These are phyloP conservation scores for Teleogryllus oceanicus DNA, from an alignment of 2,888 invertebrate species.

Conservation along the genomic window DNA sequence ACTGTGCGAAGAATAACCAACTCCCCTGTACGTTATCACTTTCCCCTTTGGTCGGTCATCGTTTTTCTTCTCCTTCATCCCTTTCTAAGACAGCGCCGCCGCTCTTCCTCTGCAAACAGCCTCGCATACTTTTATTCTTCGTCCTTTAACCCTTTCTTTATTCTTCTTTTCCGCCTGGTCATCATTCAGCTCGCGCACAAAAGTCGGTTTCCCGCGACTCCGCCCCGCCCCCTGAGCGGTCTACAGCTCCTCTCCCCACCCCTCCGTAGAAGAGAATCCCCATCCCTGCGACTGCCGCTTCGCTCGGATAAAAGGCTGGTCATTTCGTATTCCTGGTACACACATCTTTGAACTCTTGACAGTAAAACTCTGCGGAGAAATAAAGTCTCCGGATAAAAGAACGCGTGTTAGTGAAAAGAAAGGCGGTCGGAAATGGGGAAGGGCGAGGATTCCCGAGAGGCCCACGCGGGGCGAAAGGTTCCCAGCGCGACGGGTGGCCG, in stretches of 20 bases:
- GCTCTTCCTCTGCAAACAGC: neutral
- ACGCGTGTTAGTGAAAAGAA: conserved; percentile 25
- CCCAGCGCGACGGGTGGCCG: neutral
- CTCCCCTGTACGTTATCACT: no score
- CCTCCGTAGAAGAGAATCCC: neutral
- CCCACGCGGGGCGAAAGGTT: neutral
- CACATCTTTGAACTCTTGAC: conserved; percentile 34
- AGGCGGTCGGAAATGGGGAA: neutral
- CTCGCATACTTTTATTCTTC: conserved; percentile 1
- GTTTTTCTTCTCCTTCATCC: neutral
- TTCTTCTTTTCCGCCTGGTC: neutral
- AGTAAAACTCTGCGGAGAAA: conserved; percentile 29
- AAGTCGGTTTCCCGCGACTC: neutral
- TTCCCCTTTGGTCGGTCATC: no score
- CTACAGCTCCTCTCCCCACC: neutral
- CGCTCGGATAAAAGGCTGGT: conserved; percentile 21
- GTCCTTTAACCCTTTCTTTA: neutral
- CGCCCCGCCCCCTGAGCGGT: neutral
- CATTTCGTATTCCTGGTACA: conserved; percentile 34
- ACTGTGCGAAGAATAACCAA: no score
- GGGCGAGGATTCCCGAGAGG: neutral
- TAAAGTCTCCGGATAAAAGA: conserved; percentile 27
- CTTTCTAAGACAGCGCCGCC: neutral
- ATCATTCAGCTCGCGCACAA: neutral
- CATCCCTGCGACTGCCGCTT: neutral